These are phyloP conservation scores for Hypotaenidia okinawae DNA, from an alignment of 2,797 vertebrate genomes.

Conservation along the genomic window DNA sequence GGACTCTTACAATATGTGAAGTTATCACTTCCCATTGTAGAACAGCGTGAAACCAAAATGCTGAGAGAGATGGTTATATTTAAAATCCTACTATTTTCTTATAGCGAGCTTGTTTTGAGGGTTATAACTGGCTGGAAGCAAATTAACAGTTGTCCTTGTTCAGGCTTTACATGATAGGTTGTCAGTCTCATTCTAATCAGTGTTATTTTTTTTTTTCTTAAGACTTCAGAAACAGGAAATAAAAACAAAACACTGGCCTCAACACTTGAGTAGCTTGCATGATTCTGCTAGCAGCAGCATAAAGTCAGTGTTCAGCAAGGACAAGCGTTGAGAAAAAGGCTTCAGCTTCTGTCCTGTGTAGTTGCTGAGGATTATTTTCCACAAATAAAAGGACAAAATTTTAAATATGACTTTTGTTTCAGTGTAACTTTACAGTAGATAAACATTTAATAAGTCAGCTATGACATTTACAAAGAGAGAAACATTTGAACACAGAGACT, in stretches of 20 bases:
- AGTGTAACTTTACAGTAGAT: not conserved
- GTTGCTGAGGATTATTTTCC: not conserved
- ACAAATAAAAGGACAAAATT: not conserved
- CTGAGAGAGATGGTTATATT: not conserved
- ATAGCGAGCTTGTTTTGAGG: not conserved
- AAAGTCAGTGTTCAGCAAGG: not conserved
- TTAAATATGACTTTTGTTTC: conserved; percentile 35
- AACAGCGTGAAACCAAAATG: not conserved
- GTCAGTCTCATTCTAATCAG: not conserved
- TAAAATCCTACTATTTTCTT: not conserved
- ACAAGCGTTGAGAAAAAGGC: not conserved
- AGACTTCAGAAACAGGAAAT: not conserved
- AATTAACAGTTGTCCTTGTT: not conserved
- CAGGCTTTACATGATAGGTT: not conserved
- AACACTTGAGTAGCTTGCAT: not conserved
- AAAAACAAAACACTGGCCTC: not conserved
- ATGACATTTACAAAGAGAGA: conserved; percentile 49
- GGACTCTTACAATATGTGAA: not conserved
- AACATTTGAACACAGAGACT: not conserved
- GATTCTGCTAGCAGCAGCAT: not conserved
- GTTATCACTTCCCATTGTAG: not conserved
- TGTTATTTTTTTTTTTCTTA: not conserved
- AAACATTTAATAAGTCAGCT: conserved; percentile 31
- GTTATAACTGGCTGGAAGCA: not conserved
- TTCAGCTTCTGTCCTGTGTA: not conserved